Evolutionary conservation across 2,888 invertebrate genomes (phyloP).

Genomic region (Chalcosyrphus nemorum): DNA sequence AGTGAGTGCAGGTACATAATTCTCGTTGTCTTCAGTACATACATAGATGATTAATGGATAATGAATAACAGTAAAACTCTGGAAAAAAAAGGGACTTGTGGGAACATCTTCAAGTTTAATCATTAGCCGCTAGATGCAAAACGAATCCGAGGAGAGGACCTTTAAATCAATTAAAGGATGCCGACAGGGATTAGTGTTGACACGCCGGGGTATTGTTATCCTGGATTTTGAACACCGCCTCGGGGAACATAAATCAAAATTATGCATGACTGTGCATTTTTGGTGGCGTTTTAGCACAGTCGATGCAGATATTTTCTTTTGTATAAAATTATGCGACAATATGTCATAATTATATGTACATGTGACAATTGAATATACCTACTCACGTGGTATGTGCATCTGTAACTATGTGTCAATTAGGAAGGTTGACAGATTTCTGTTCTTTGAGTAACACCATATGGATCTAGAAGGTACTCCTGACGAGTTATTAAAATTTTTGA

Average conservation of each 20-base stretch:
- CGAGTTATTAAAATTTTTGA: too few species aligned
- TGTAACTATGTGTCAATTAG: neutral
- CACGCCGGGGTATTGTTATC: neutral
- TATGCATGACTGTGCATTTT: neutral
- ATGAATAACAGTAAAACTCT: constrained; percentile 43
- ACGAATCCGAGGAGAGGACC: constrained; percentile 15
- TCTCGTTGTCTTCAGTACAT: neutral
- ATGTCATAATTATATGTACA: neutral
- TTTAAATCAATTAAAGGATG: constrained; percentile 26
- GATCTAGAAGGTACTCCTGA: too few species aligned
- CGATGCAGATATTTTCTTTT: neutral
- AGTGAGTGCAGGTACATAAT: constrained; percentile 44
- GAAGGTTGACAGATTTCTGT: neutral
- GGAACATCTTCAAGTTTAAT: constrained; percentile 28
- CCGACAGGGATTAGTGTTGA: constrained; percentile 16
- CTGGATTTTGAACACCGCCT: too few species aligned
- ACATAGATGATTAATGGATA: constrained; percentile 45
- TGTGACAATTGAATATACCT: neutral
- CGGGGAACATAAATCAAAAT: constrained; percentile 12
- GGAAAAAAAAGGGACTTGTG: constrained; percentile 31
- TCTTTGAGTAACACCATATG: too few species aligned
- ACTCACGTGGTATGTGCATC: too few species aligned
- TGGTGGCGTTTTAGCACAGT: neutral
- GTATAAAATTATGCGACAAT: neutral
- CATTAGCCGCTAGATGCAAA: constrained; percentile 35